Percentiles rank a stretch among this genome's conserved stretches.
Conservation (phyloP, 2,888 invertebrate genomes). For the Oscheius sp. region DNA sequence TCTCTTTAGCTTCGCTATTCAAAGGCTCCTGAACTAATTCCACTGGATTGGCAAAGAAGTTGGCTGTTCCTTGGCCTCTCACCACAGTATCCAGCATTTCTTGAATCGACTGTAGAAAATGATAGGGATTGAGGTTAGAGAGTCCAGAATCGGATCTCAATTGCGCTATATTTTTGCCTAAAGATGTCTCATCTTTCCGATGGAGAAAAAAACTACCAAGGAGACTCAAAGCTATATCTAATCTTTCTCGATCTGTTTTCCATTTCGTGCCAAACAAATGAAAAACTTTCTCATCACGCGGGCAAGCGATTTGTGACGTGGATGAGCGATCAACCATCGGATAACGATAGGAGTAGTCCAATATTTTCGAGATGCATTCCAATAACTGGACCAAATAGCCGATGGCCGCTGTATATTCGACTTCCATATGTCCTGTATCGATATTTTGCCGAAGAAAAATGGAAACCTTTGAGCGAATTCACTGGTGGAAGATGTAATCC, state of each 20-base stretch:
- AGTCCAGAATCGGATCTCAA: constrained; percentile 65
- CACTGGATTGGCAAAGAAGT: not conserved
- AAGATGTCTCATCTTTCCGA: not conserved
- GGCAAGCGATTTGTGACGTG: constrained; percentile 2
- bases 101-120: not conserved
- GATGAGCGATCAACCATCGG: constrained; percentile 75
- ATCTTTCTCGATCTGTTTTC: constrained; percentile 38
- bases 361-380: constrained; percentile 74
- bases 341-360: constrained; percentile 87
- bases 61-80: not conserved
- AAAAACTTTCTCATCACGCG: constrained; percentile 10
- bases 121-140: constrained; percentile 42
- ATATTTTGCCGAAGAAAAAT: constrained; percentile 1
- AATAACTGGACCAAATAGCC: constrained; percentile 87
- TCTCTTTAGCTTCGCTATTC: too few relatives aligned
- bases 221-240: constrained; percentile 36
- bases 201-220: constrained; percentile 5
- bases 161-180: constrained; percentile 83
- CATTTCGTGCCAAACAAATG: constrained; percentile 36
- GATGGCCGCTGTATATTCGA: constrained; percentile 83
- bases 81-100: constrained; percentile 8
- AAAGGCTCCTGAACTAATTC: too few relatives aligned
- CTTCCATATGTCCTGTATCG: constrained; percentile 76
- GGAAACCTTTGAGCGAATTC: constrained; percentile 39
- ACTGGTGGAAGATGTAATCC: constrained; percentile 55